Conservation (phyloP, 2,888 invertebrate genomes). For the Plagiodera versicolora region DNA sequence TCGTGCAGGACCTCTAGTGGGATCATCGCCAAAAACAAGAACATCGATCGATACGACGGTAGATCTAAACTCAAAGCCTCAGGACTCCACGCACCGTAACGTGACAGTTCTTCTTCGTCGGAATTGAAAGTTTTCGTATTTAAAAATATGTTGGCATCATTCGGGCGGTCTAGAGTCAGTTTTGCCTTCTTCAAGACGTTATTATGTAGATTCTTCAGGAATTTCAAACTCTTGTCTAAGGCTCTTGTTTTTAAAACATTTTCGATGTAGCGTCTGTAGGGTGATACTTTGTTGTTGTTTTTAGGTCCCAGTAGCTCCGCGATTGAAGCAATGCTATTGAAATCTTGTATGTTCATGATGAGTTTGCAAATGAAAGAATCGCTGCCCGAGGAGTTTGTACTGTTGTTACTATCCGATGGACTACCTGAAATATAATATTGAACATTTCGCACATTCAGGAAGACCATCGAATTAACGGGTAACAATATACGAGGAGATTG, state of each 20-base stretch:
- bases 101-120: constrained; percentile 59
- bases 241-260: constrained; percentile 87
- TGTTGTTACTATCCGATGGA: constrained; percentile 57
- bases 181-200: constrained; percentile 71
- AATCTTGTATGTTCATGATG: constrained; percentile 33
- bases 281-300: constrained; percentile 41
- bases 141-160: constrained; percentile 45
- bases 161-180: constrained; percentile 67
- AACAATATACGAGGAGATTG: too few relatives aligned
- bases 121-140: constrained; percentile 37
- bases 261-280: constrained; percentile 77
- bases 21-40: constrained; percentile 82
- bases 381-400: constrained; percentile 47
- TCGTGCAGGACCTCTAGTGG: constrained; percentile 92
- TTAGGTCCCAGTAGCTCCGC: constrained; percentile 47
- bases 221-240: constrained; percentile 76
- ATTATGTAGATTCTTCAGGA: constrained; percentile 73
- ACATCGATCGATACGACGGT: constrained; percentile 83
- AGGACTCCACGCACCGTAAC: constrained; percentile 76
- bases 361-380: constrained; percentile 36
- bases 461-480: too few relatives aligned
- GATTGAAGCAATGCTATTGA: constrained; percentile 59
- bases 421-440: constrained; percentile 42
- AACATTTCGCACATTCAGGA: too few relatives aligned
- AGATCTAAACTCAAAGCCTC: constrained; percentile 76